Base-by-base conservation (phyloP, 2,797 vertebrate species). In the Manis pentadactyla region DNA sequence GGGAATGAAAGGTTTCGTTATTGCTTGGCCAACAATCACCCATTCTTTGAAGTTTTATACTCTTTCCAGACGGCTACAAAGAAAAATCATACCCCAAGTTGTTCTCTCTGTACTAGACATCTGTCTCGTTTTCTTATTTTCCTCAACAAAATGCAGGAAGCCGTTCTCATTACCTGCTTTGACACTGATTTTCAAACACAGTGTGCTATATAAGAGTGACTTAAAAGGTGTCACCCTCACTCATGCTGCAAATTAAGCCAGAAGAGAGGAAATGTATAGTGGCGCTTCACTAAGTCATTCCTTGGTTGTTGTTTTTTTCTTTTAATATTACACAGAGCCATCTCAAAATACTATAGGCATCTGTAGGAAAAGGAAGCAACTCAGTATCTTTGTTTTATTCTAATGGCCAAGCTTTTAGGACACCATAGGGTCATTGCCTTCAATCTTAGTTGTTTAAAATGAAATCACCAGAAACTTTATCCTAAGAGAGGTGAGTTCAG, bases 201-300 rank as follows among this genome's bases (percentile, higher is more conserved):
- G 29, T 0, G 21, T 23, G n/a, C 0, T 15, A 34, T 1, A 13
- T 1, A 71, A 7, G 49, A 19, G 4, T 15, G 21, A 25, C n/a
- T 11, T 14, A 5, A 64, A 71, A 34, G 0, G 0, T 11, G 39
- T 8, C 10, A 0, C 5, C 5, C 37, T 23, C 2, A 46, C 13
- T 17, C 53, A 0, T 1, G 9, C n/a, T 27, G 7, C 31, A 61
- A 31, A 23, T 7, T 8, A 39, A 81, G n/a, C 37, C 21, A 13
- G 27, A 29, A 2, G 31, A 23, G 34, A 75, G 0, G 13, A 1
- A 1, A 31, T 2, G 2, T 0, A 51, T 23, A 9, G 31, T 8
- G 13, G 0, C 4, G 11, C 59, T 2, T 46, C 46, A 1, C 2
- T 59, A 34, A 57, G 5, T 6, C 5, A 8, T 4, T 69, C 21